Evolutionary conservation across 53 echinoderm and acorn worm genomes (phyloP), one percentile per base, ranked within the genome.

Genomic region (Luidia sarsii): DNA sequence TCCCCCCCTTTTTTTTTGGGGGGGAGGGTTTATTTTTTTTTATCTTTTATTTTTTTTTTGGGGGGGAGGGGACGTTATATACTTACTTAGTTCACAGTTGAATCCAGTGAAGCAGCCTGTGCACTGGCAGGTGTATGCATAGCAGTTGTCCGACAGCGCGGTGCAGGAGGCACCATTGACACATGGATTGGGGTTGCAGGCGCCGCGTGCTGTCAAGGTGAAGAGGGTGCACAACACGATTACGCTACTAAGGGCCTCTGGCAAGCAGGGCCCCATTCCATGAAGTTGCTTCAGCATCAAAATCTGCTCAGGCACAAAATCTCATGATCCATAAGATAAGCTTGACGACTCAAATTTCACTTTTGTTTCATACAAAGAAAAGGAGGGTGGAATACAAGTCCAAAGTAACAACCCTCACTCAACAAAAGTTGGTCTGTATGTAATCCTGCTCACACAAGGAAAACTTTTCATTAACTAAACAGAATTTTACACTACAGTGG

Each of bases 21-120:
- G n/a, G n/a, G n/a, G 43, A 51, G 20, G 20, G 51, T 3, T 51
- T 14, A 2, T 3, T 27, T 29, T 57, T 16, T 14, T 10, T 32
- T 30, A 32, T 5, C 21, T 51, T 51, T 54, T 8, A 2, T 7
- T 57, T 7, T 30, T 7, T 32, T n/a, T n/a, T n/a, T n/a, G n/a
- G n/a, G n/a, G n/a, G n/a, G n/a, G n/a, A n/a, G n/a, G n/a, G n/a
- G n/a, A n/a, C n/a, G n/a, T n/a, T 16, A 11, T n/a, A 13, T 63
- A 31, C 73, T 68, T 54, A 91, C 81, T 21, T 16, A 50, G 13
- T 80, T 84, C 84, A 45, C 91, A 91, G 80, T 84, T 88, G 65
- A 46, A 80, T 0, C 91, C 91, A 23, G 91, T 91, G 75, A 88
- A 91, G 61, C 91, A 88, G 21, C 72, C 71, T 1, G 38, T 21